phyloP scores from a whole-genome alignment of 2,797 vertebrate genomes.

The Chiroxiphia lanceolata region DNA sequence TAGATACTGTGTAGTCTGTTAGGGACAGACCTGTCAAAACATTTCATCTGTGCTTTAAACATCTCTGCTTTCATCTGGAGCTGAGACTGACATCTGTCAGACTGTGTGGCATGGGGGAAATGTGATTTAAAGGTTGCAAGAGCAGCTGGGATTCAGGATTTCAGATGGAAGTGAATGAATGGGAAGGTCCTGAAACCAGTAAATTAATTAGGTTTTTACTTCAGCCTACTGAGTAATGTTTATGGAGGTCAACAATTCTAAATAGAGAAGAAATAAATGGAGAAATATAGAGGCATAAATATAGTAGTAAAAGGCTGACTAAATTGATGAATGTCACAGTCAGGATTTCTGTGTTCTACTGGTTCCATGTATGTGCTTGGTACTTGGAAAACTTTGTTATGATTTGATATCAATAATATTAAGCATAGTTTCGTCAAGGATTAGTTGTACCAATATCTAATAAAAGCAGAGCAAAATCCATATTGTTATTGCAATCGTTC shows the following conservation, averaged over 20 bases:
- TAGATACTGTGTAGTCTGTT: neutral
- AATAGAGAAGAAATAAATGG: neutral
- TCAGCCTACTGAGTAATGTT: neutral
- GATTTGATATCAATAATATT: neutral
- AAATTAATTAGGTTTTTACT: neutral
- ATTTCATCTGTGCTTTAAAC: neutral
- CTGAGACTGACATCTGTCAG: neutral
- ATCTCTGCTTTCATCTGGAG: neutral
- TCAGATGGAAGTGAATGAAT: neutral
- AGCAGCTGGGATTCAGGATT: neutral
- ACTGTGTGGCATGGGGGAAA: neutral
- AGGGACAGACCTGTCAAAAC: neutral
- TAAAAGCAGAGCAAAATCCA: slow-evolving; percentile 3
- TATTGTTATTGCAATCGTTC: neutral
- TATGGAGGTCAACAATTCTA: neutral
- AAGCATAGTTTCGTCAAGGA: neutral
- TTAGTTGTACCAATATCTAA: neutral
- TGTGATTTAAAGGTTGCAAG: neutral
- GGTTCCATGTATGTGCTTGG: neutral
- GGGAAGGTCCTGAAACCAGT: neutral
- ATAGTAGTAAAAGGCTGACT: neutral
- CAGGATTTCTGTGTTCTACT: neutral
- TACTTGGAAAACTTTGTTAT: neutral
- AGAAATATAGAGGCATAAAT: neutral
- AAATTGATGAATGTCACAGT: neutral